A percentile compares a stretch with the other conserved stretches of the same genome.
These are phyloP conservation scores for Andricus curvator DNA, from an alignment of 2,888 invertebrate genomes.

Conservation along the genomic window DNA sequence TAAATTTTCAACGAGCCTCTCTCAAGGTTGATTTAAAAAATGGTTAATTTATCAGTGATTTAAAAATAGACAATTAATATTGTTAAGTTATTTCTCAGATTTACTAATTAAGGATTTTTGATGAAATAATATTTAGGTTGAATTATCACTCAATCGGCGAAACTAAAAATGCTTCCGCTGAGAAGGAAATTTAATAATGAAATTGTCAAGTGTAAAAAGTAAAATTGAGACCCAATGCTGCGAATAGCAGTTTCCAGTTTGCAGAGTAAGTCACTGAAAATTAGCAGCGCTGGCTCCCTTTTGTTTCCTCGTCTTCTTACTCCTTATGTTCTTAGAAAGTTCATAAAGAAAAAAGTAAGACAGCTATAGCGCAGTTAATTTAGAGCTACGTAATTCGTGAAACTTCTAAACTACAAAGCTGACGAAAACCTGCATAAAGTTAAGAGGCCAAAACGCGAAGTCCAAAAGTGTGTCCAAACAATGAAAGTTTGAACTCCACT, in stretches of 20 bases:
- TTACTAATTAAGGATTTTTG: no score
- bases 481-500: conserved; percentile 19
- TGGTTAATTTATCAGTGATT: no score
- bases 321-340: conserved; percentile 34
- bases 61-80: no score
- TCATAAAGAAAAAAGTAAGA: conserved; percentile 27
- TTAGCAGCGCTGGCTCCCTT: neutral
- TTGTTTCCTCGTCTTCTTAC: conserved; percentile 10
- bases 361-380: conserved; percentile 23
- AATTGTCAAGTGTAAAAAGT: neutral
- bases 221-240: conserved; percentile 6
- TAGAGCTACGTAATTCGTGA: conserved; percentile 13
- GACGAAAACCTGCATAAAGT: conserved; percentile 20
- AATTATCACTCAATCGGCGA: neutral
- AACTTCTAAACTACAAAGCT: conserved; percentile 10
- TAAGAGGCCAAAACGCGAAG: conserved; percentile 15
- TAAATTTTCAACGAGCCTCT: no score
- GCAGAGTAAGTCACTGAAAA: conserved; percentile 15
- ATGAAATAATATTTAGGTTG: no score
- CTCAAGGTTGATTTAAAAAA: no score
- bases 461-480: conserved; percentile 33
- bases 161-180: neutral
- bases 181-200: conserved; percentile 3
- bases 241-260: neutral
- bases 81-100: no score